Base-by-base conservation (phyloP, 2,113 vertebrate genomes). In the Rhadina sibilatrix region DNA sequence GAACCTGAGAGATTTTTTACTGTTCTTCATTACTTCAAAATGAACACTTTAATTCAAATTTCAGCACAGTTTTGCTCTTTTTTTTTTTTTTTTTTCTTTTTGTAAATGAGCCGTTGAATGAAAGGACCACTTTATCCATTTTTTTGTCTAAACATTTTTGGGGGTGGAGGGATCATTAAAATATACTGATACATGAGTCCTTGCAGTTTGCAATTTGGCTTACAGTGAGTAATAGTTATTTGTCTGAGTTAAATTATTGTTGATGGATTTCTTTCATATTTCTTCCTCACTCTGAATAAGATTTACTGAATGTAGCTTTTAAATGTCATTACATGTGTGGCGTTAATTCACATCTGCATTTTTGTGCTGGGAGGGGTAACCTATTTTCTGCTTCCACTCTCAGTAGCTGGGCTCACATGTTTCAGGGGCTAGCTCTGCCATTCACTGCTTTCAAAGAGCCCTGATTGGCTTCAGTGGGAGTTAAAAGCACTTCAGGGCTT, bases 321-420 rank as follows among this genome's bases (percentile, higher is more conserved):
- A 94, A 93, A 93, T 81, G 89, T 81, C 95, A 94, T 97, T 95
- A 96, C 42, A 87, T 95, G 42, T 76, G 89, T 93, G 87, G 83
- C 12, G 95, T 56, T 97, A 96, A 97, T 97, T 95, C 95, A 96
- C 95, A 97, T 97, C 96, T 96, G 95, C 95, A 96, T 96, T 96
- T 97, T 96, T 93, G 61, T 79, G 87, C 89, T 92, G 95, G 96
- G 95, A 95, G 94, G 93, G 94, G 88, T 96, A 97, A 97, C 94
- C 96, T 96, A 95, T 96, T 96, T 96, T 95, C 80, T 82, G 69
- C 72, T 94, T 94, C 85, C 77, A 81, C 72, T 87, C 92, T 95
- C 61, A 0, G 0, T 89, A 82, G 49, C 88, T 84, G 65, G 80
- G 80, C 96, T 96, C 92, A 87, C 83, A 87, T 89, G 69, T 96